phyloP scores from a whole-genome alignment of 2,113 vertebrate genomes.

The Oryzias javanicus region DNA sequence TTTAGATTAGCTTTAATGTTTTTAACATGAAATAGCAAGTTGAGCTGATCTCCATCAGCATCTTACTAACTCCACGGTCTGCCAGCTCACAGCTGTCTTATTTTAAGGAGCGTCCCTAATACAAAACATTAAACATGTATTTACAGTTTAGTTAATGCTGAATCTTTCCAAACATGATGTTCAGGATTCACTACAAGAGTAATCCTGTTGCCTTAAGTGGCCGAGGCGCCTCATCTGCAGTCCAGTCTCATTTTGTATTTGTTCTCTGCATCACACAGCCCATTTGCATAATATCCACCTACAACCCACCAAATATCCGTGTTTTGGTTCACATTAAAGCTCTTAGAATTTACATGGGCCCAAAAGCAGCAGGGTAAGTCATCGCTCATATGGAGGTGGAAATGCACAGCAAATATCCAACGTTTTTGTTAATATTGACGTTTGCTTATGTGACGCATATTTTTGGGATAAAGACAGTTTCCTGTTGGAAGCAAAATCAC shows the following conservation, averaged over 20 bases:
- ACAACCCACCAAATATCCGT: background rate
- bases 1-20: too few relatives aligned
- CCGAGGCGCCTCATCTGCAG: background rate
- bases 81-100: background rate
- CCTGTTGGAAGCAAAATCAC: too few relatives aligned
- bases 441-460: too few relatives aligned
- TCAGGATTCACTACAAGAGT: background rate
- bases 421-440: too few relatives aligned
- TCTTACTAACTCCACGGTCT: background rate
- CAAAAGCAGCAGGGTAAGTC: too few relatives aligned
- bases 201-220: background rate
- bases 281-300: background rate
- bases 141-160: background rate
- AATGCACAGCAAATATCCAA: too few relatives aligned
- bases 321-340: background rate
- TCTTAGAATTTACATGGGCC: background rate
- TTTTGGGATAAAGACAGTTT: too few relatives aligned
- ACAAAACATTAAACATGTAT: background rate
- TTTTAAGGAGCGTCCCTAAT: background rate
- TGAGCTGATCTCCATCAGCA: background rate
- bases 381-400: too few relatives aligned
- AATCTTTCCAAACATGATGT: background rate
- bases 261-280: background rate
- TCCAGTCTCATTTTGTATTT: background rate
- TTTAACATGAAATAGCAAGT: too few relatives aligned